These are phyloP conservation scores for Gobiocypris rarus DNA, from an alignment of 2,113 vertebrate genomes.

Conservation along the genomic window DNA sequence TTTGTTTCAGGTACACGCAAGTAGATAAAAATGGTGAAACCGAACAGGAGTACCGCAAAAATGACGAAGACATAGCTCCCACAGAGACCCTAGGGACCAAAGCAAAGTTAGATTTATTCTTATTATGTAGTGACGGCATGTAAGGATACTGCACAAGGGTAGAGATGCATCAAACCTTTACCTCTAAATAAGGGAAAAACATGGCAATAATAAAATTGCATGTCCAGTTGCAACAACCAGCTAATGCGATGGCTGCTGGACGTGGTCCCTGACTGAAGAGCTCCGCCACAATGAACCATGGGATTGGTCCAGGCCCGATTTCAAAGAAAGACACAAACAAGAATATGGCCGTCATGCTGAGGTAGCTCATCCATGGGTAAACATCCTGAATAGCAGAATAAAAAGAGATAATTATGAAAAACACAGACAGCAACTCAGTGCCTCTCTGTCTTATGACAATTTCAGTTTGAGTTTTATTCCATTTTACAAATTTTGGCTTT, in stretches of 20 bases:
- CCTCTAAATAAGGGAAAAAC: slow-evolving; percentile 90
- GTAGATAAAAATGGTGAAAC: slow-evolving; percentile 83
- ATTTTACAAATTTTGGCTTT: neutral
- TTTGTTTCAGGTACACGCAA: slow-evolving; percentile 93
- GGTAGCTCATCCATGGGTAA: slow-evolving; percentile 89
- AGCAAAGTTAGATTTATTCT: neutral
- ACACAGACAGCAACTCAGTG: neutral
- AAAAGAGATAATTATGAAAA: neutral
- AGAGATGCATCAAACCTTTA: slow-evolving; percentile 58
- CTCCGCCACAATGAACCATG: slow-evolving; percentile 98
- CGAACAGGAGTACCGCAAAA: slow-evolving; percentile 83
- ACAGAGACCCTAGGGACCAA: slow-evolving; percentile 75
- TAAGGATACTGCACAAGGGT: neutral
- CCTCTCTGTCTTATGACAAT: neutral
- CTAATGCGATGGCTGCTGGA: slow-evolving; percentile 87
- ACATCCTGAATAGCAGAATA: slow-evolving; percentile 65
- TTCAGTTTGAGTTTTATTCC: neutral
- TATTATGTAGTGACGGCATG: neutral
- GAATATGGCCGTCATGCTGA: slow-evolving; percentile 91
- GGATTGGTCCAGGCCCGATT: slow-evolving; percentile 94
- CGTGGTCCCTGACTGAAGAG: slow-evolving; percentile 96
- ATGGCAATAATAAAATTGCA: slow-evolving; percentile 94
- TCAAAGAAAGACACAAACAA: slow-evolving; percentile 96
- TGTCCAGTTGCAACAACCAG: slow-evolving; percentile 92
- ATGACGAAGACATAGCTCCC: slow-evolving; percentile 85